phyloP scores from a whole-genome alignment of 2,113 vertebrate genomes.

The Zapornia atra region DNA sequence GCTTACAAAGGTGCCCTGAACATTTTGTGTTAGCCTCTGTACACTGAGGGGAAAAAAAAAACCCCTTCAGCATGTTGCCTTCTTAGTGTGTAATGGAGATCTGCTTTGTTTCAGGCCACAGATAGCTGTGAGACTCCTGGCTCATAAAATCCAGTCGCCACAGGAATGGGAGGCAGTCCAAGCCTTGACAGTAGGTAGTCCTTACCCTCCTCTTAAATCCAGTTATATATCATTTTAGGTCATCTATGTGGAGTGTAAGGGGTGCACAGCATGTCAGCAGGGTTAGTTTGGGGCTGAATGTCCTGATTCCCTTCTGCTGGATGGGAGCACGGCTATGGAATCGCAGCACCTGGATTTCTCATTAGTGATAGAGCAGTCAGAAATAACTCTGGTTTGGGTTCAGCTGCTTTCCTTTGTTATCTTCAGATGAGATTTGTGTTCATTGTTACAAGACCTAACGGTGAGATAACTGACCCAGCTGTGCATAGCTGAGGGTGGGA shows the following conservation, averaged over 20 bases:
- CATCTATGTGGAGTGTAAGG: background rate
- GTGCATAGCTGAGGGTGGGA: background rate
- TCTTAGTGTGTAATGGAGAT: background rate
- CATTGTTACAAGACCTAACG: background rate
- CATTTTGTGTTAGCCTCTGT: background rate
- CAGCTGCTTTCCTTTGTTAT: background rate
- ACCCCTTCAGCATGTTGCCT: rapidly evolving
- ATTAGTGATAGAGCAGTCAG: background rate
- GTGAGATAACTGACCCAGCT: background rate
- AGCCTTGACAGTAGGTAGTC: slow-evolving; percentile 86
- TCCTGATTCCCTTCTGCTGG: background rate
- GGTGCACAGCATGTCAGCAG: background rate
- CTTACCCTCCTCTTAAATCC: background rate
- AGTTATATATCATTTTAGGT: background rate
- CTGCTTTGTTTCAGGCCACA: slow-evolving; percentile 83
- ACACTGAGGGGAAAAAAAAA: background rate
- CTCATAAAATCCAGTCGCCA: slow-evolving; percentile 95
- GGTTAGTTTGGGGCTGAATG: background rate
- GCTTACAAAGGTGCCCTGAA: background rate
- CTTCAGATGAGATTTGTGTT: background rate
- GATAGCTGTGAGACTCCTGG: slow-evolving; percentile 90
- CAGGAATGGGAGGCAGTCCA: slow-evolving; percentile 96
- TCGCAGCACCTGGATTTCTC: background rate
- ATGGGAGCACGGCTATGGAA: background rate
- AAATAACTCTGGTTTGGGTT: background rate